Conservation (phyloP, 1,140 invertebrate genomes). For the Papilio machaon region DNA sequence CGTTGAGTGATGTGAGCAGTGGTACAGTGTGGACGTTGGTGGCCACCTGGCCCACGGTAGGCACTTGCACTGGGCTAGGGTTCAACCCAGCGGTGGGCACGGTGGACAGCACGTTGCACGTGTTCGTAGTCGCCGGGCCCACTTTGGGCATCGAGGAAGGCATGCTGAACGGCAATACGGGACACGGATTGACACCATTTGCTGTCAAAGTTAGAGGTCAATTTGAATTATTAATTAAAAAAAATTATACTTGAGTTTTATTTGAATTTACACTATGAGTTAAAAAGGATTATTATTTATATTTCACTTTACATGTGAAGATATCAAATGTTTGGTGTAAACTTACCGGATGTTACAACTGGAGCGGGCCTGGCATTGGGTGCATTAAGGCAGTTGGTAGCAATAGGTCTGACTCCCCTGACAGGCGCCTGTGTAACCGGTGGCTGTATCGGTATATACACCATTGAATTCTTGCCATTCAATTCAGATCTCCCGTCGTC, state of each 20-base stretch:
- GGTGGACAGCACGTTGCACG: slow-evolving; percentile 44
- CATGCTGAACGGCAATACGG: slow-evolving; percentile 43
- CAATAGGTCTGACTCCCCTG: slow-evolving; percentile 45
- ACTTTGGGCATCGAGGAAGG: slow-evolving; percentile 37
- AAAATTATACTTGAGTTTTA: too few relatives aligned
- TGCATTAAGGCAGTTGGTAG: slow-evolving; percentile 42
- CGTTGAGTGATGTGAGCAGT: slow-evolving; percentile 71
- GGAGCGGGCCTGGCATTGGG: slow-evolving; percentile 8
- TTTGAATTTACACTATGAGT: too few relatives aligned
- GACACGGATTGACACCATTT: slow-evolving; percentile 56
- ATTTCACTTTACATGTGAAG: too few relatives aligned
- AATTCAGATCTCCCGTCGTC: slow-evolving; percentile 68
- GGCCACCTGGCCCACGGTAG: slow-evolving; percentile 58
- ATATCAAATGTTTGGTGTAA: background rate
- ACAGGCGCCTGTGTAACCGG: slow-evolving; percentile 64
- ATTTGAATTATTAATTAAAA: background rate
- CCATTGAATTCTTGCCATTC: slow-evolving; percentile 77
- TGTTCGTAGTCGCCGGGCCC: slow-evolving; percentile 33
- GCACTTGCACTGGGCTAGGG: slow-evolving; percentile 43
- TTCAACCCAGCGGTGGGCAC: slow-evolving; percentile 44
- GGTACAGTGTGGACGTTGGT: slow-evolving; percentile 70
- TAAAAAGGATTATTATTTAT: too few relatives aligned
- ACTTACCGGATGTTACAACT: slow-evolving; percentile 24
- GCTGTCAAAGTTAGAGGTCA: slow-evolving; percentile 44
- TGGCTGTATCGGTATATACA: slow-evolving; percentile 77